These are phyloP conservation scores for Perca flavescens DNA, from an alignment of 2,113 vertebrate species.

Conservation along the genomic window DNA sequence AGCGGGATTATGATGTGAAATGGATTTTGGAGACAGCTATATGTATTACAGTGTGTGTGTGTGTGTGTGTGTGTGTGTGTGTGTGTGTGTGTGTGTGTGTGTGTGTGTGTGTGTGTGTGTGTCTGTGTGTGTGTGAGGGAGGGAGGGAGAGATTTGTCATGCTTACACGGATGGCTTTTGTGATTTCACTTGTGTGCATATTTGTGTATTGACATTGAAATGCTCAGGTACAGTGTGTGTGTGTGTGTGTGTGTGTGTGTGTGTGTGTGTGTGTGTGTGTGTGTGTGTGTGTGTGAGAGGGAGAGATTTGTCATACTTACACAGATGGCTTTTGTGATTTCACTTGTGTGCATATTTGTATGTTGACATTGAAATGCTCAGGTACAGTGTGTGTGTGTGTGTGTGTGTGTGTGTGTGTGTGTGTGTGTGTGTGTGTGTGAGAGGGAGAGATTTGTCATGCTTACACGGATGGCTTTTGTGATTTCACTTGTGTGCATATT, in stretches of 20 bases:
- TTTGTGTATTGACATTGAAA: slow-evolving; percentile 26
- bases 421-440: too few species aligned
- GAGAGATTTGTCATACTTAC: slow-evolving; percentile 51
- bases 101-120: slow-evolving; percentile 15
- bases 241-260: background rate
- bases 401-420: background rate
- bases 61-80: slow-evolving; percentile 15
- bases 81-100: slow-evolving; percentile 13
- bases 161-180: slow-evolving; percentile 37
- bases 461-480: slow-evolving; percentile 36
- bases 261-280: background rate
- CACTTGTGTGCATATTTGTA: slow-evolving; percentile 20
- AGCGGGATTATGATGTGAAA: slow-evolving; percentile 52
- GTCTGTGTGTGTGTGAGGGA: slow-evolving; percentile 12
- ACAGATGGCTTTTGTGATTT: slow-evolving; percentile 34
- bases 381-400: background rate
- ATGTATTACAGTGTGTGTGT: slow-evolving; percentile 24
- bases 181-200: slow-evolving; percentile 32
- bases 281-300: background rate
- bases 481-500: slow-evolving; percentile 28
- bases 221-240: background rate
- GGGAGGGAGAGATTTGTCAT: slow-evolving; percentile 42
- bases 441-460: slow-evolving; percentile 43
- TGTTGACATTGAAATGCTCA: slow-evolving; percentile 25
- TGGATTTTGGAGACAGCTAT: slow-evolving; percentile 52